Evolutionary conservation across 2,888 invertebrate genomes (phyloP).

Genomic region (Augochlorella aurata): DNA sequence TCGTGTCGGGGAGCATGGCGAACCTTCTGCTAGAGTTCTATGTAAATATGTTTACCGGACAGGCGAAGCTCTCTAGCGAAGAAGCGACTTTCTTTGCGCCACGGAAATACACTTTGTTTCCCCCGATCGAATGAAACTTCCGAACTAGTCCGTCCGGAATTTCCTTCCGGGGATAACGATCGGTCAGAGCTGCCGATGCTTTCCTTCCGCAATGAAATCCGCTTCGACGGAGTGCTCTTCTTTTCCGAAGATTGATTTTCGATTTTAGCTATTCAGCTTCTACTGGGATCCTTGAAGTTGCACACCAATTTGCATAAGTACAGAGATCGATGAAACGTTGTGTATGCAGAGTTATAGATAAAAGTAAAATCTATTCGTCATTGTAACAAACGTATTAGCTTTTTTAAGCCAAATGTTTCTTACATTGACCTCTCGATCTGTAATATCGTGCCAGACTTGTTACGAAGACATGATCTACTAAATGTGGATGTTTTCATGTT

Average conservation of each 20-base stretch:
- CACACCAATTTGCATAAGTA: too few relatives aligned
- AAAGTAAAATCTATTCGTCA: too few relatives aligned
- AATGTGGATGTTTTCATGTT: too few relatives aligned
- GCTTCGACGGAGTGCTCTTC: background rate
- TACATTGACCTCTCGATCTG: too few relatives aligned
- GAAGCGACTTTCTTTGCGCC: conserved; percentile 47
- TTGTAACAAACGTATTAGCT: too few relatives aligned
- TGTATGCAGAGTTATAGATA: too few relatives aligned
- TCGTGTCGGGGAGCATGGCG: conserved; percentile 11
- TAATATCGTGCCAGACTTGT: too few relatives aligned
- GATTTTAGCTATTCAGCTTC: too few relatives aligned
- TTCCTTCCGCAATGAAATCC: conserved; percentile 15
- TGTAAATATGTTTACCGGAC: conserved; percentile 55
- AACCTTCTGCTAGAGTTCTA: conserved; percentile 23
- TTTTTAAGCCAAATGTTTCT: too few relatives aligned
- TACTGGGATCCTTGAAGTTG: too few relatives aligned
- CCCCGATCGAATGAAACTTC: conserved; percentile 67
- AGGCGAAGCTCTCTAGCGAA: conserved; percentile 3
- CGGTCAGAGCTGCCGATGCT: conserved; percentile 37
- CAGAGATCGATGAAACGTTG: too few relatives aligned
- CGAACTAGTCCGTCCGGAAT: conserved; percentile 68
- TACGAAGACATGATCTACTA: too few relatives aligned
- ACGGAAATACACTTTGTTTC: conserved; percentile 61
- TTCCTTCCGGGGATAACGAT: conserved; percentile 69
- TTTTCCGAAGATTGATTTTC: background rate